Percentiles rank a stretch among this genome's conserved stretches.
Conservation (phyloP, 2,797 vertebrate genomes). For the Intellagama lesueurii region DNA sequence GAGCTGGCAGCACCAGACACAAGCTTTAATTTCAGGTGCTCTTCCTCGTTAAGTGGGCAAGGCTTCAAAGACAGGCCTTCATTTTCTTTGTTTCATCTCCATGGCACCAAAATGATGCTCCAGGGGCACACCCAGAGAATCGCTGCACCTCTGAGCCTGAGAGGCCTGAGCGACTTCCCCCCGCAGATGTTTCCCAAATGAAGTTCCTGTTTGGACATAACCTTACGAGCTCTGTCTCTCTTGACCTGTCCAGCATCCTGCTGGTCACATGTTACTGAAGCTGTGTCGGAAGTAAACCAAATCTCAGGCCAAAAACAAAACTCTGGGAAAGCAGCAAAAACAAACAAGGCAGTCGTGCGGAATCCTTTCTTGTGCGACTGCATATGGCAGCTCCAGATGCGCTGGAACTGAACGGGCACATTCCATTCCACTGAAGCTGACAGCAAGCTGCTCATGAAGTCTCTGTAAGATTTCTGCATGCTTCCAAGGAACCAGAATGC, state of each 20-base stretch:
- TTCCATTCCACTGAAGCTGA: constrained; percentile 26
- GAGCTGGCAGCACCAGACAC: not conserved
- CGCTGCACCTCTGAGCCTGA: not conserved
- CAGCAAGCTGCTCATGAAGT: not conserved
- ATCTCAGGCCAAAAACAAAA: not conserved
- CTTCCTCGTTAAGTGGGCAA: not conserved
- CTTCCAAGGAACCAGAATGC: not conserved
- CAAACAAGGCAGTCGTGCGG: not conserved
- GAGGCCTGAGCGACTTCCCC: not conserved
- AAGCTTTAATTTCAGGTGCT: not conserved
- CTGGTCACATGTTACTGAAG: not conserved
- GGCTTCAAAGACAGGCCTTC: not conserved
- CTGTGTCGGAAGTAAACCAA: not conserved
- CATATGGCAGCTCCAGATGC: constrained; percentile 14
- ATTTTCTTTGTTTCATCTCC: too few relatives aligned
- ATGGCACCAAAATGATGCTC: not conserved
- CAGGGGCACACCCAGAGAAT: not conserved
- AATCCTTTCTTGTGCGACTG: not conserved
- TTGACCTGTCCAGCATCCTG: not conserved
- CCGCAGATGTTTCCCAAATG: not conserved
- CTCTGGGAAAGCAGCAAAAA: not conserved
- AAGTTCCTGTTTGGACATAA: not conserved
- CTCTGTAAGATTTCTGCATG: not conserved
- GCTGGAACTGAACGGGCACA: not conserved
- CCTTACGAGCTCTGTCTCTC: too few relatives aligned